These are phyloP conservation scores for Crioceris asparagi DNA, from an alignment of 2,888 invertebrate genomes.

Conservation along the genomic window DNA sequence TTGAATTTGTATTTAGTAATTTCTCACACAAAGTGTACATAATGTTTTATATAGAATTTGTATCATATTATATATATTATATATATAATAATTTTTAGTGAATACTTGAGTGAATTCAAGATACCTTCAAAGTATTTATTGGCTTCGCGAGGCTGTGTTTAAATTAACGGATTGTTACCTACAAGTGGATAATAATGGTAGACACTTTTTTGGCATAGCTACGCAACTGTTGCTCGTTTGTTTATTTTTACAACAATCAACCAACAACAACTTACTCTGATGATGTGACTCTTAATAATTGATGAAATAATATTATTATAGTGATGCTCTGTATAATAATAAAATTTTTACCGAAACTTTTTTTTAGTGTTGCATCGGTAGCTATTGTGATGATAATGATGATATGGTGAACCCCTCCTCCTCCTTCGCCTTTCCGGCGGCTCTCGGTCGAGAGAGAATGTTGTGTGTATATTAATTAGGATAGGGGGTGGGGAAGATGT, in stretches of 20 bases:
- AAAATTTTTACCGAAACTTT: constrained; percentile 34
- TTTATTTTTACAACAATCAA: no score
- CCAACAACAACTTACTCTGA: constrained; percentile 34
- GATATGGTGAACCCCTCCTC: no score
- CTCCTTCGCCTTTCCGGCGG: no score
- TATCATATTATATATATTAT: constrained; percentile 23
- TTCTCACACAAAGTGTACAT: not conserved
- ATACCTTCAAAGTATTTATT: constrained; percentile 44
- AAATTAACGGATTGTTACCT: constrained; percentile 40
- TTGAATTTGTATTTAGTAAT: no score
- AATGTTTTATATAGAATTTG: constrained; percentile 1
- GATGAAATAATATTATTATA: constrained; percentile 26
- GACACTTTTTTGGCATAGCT: constrained; percentile 27
- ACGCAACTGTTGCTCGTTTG: constrained; percentile 34
- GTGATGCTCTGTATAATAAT: constrained; percentile 33
- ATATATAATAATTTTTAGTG: constrained; percentile 25
- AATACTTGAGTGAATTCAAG: constrained; percentile 25
- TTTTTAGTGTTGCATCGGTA: constrained; percentile 35
- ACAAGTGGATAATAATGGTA: constrained; percentile 10
- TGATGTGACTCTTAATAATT: constrained; percentile 16
- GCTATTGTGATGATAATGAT: constrained; percentile 39
- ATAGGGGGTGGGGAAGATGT: constrained; percentile 11
- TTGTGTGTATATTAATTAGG: no score
- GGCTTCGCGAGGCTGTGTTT: constrained; percentile 51
- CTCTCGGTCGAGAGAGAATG: no score